Percentiles rank a stretch among this genome's conserved stretches.
phyloP scores from a whole-genome alignment of 37 sponge, comb jelly and placozoan species.

The Spongilla lacustris region DNA sequence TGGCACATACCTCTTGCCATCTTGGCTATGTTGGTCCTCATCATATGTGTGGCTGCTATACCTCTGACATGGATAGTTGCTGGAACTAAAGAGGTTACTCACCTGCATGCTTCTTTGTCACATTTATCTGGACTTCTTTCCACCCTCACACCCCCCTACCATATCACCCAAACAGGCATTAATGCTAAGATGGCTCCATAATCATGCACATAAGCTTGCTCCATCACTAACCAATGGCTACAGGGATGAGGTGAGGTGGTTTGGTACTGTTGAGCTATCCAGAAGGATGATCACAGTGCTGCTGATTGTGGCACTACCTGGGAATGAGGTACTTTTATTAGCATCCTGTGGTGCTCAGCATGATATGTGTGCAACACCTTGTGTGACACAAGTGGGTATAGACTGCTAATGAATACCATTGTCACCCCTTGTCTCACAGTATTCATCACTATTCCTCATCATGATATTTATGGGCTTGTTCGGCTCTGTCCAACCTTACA shows the following conservation, averaged over 20 bases:
- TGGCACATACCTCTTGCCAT: conserved; percentile 61
- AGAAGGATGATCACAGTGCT: conserved; percentile 43
- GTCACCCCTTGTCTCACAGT: conserved; percentile 5
- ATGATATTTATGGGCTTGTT: conserved; percentile 2
- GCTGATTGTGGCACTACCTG: conserved; percentile 34
- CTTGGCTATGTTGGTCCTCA: conserved; percentile 49
- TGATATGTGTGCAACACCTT: too few species aligned
- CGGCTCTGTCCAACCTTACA: conserved; percentile 52
- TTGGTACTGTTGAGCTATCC: conserved; percentile 49
- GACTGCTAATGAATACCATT: background rate
- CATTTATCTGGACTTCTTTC: background rate
- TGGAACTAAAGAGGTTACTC: background rate
- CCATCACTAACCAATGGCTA: conserved; percentile 33
- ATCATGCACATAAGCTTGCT: background rate
- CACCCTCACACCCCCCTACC: background rate
- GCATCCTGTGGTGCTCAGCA: too few species aligned
- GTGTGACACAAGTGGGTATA: background rate
- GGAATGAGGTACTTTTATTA: conserved; percentile 1
- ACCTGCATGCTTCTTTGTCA: background rate
- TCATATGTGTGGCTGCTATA: conserved; percentile 13
- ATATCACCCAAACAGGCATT: background rate
- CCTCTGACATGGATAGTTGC: conserved; percentile 8
- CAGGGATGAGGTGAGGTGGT: conserved; percentile 47
- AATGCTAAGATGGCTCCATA: background rate
- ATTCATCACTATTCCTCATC: conserved; percentile 20